Base-by-base conservation (phyloP, 2,797 vertebrate genomes). In the Otolemur crassicaudatus region DNA sequence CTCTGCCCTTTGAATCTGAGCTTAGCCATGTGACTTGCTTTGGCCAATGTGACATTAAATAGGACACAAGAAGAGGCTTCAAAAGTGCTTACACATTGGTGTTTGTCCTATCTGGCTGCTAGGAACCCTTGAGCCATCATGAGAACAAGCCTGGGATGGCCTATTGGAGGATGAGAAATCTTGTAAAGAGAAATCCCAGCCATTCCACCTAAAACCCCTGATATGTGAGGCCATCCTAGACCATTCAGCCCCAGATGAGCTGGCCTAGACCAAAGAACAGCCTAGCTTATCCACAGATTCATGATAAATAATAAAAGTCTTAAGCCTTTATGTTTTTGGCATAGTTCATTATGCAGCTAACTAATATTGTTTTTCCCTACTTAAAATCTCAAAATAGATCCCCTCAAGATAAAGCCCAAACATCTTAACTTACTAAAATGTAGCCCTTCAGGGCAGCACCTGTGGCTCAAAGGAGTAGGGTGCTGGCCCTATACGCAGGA, bases 351-450 rank as follows among this genome's bases (percentile, higher is more conserved):
- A 87, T 49, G 75, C 58, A 94, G 65, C 13, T 85, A 96, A 93
- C 7, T 49, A 31, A 93, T 85, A 72, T 83, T 85, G 81, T 56
- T 80, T 76, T 63, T 2, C 76, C 49, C 34, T 76, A n/a, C 23
- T 92, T 94, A 93, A 93, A 95, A 95, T 82, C 69, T 60, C 75
- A 88, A 53, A 86, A 87, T 22, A 94, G 56, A 70, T 49, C 72
- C 6, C 37, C 82, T 91, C 56, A 83, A 90, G 53, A 88, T 79
- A 94, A 96, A 95, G 72, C 34, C 34, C 61, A 89, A 91, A 93
- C 58, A 92, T 43, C 70, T 67, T 76, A 92, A 92, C 60, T 91
- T 91, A 75, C 65, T 96, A 77, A 92, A 94, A 96, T 46, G 9
- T 73, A 53, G 27, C 27, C 69, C 40, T 40, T 40, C 40, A 40